Percentiles rank a stretch among this genome's conserved stretches.
Conservation (phyloP, 2,888 invertebrate genomes). For the Argyresthia goedartella region DNA sequence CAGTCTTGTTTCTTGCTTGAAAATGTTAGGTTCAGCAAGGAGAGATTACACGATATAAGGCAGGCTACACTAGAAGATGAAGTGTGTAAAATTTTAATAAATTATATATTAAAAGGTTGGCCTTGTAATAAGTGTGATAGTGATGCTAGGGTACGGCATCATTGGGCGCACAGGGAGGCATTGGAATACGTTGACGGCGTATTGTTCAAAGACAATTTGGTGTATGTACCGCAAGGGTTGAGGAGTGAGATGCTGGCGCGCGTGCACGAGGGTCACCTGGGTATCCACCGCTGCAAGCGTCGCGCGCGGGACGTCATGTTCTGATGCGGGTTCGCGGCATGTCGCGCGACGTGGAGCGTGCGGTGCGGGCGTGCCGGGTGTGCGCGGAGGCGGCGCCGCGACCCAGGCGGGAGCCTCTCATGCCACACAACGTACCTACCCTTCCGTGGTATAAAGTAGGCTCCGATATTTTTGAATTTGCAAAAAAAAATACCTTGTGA, state of each 20-base stretch:
- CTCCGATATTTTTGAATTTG: conserved; percentile 13
- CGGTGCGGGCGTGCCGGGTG: too few relatives aligned
- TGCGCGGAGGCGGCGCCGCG: too few relatives aligned
- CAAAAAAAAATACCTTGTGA: conserved; percentile 5
- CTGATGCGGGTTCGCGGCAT: background rate
- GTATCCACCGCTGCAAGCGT: background rate
- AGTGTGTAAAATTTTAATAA: background rate
- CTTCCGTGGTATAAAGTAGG: conserved; percentile 13
- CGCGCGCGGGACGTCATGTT: background rate
- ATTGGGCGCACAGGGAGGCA: too few relatives aligned
- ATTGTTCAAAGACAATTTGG: too few relatives aligned
- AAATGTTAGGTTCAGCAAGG: too few relatives aligned
- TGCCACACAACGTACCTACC: conserved; percentile 6
- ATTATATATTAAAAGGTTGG: background rate
- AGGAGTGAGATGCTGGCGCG: too few relatives aligned
- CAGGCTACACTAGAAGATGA: background rate
- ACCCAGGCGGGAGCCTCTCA: too few relatives aligned
- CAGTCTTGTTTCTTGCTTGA: too few relatives aligned
- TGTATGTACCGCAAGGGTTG: too few relatives aligned
- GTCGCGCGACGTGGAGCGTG: background rate
- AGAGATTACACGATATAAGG: too few relatives aligned
- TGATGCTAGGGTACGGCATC: background rate
- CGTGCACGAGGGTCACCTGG: background rate
- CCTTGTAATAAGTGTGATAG: background rate
- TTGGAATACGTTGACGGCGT: too few relatives aligned